Percentiles rank a stretch among this genome's conserved stretches.
These are phyloP conservation scores for Brachyptera risi DNA, from an alignment of 2,888 invertebrate species.

Conservation along the genomic window DNA sequence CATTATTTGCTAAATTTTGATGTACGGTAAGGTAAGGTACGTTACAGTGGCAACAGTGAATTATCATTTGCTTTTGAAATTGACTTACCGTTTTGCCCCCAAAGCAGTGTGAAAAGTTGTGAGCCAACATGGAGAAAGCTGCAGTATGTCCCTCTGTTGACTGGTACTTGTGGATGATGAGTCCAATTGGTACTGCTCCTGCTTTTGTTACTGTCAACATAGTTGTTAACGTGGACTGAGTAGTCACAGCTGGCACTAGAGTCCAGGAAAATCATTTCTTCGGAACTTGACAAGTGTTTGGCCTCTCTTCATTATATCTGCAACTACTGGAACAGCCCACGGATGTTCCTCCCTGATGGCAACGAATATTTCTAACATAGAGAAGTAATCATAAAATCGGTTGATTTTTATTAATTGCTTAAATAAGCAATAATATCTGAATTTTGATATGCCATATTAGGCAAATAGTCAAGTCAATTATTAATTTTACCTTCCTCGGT, in stretches of 20 bases:
- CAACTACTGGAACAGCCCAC: neutral
- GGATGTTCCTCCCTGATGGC: neutral
- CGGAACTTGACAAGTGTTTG: too few species aligned
- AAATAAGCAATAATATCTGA: too few species aligned
- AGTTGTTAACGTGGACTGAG: neutral
- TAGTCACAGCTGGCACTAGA: slow-evolving; percentile 3
- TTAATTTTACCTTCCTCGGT: neutral
- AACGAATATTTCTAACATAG: neutral
- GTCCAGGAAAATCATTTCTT: too few species aligned
- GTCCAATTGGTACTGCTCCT: neutral
- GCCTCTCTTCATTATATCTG: neutral
- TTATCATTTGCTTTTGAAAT: too few species aligned
- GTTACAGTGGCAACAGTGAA: too few species aligned
- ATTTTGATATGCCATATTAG: too few species aligned
- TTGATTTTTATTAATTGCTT: neutral
- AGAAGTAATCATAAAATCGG: neutral
- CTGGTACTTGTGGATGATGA: neutral
- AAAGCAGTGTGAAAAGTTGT: neutral
- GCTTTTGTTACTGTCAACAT: neutral
- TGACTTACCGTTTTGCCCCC: neutral
- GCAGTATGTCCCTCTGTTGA: neutral
- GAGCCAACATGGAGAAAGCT: neutral
- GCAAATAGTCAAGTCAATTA: neutral
- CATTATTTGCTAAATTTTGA: too few species aligned
- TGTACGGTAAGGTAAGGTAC: too few species aligned